Evolutionary conservation across 2,797 vertebrate genomes (phyloP).

Genomic region (Microchirus variegatus): DNA sequence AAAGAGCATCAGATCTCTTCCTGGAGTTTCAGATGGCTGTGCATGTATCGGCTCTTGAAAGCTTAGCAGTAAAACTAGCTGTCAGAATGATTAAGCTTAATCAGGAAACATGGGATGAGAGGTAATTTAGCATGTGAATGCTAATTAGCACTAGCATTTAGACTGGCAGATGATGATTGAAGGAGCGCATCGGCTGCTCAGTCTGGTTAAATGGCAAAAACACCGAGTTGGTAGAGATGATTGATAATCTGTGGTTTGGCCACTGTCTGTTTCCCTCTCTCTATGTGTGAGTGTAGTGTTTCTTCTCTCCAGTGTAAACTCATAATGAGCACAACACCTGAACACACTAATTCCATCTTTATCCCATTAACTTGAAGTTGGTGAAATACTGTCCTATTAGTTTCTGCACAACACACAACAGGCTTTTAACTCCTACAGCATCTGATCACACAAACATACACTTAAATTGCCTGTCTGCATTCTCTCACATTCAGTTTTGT

Average conservation of each 20-base stretch:
- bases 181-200: conserved; percentile 67
- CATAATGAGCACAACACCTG: conserved; percentile 71
- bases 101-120: conserved; percentile 83
- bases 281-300: conserved; percentile 43
- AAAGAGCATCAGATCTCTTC: conserved; percentile 37
- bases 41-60: conserved; percentile 42
- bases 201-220: conserved; percentile 70
- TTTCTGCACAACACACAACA: conserved; percentile 36
- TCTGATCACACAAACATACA: not conserved
- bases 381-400: conserved; percentile 60
- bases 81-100: conserved; percentile 79
- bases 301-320: conserved; percentile 47
- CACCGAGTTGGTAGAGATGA: conserved; percentile 66
- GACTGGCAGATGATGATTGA: conserved; percentile 77
- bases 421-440: no score
- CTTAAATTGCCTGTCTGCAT: not conserved
- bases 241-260: conserved; percentile 62
- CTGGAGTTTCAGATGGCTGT: conserved; percentile 37
- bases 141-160: conserved; percentile 84
- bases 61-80: conserved; percentile 62
- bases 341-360: conserved; percentile 69
- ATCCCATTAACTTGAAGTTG: conserved; percentile 65
- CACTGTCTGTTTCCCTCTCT: conserved; percentile 54
- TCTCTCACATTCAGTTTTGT: no score
- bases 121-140: conserved; percentile 84